Percentiles rank a stretch among this genome's conserved stretches.
Evolutionary conservation across 2,888 invertebrate genomes (phyloP).

Genomic region (Dryocosmus kuriphilus): DNA sequence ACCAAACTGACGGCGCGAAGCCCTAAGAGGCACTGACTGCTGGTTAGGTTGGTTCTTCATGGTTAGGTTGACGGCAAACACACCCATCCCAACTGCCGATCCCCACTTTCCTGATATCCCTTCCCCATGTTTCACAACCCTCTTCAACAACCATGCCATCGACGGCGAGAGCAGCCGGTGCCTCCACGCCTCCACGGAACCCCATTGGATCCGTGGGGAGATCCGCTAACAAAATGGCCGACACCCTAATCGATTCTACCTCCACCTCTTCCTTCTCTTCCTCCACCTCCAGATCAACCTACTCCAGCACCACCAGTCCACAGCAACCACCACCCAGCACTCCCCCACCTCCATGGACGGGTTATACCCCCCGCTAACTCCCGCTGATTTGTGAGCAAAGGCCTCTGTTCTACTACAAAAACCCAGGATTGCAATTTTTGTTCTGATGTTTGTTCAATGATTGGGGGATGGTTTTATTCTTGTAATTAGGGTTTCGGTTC

Average conservation of each 20-base stretch:
- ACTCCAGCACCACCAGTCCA: constrained; percentile 19
- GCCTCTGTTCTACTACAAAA: constrained; percentile 6
- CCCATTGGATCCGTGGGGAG: constrained; percentile 60
- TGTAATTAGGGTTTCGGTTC: background rate
- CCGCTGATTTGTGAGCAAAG: constrained; percentile 29
- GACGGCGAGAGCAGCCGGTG: constrained; percentile 49
- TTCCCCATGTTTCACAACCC: constrained; percentile 32
- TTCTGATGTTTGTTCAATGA: background rate
- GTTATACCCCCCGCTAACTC: constrained; percentile 37
- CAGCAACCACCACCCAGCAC: constrained; percentile 29
- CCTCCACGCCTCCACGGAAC: constrained; percentile 69
- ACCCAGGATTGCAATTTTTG: background rate
- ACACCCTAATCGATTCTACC: constrained; percentile 73
- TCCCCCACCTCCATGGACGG: constrained; percentile 21
- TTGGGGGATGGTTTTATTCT: background rate
- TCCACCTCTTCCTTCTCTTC: constrained; percentile 54
- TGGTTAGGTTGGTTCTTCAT: constrained; percentile 56
- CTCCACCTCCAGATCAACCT: constrained; percentile 38
- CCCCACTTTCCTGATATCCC: constrained; percentile 49
- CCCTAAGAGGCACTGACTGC: constrained; percentile 74
- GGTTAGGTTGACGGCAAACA: constrained; percentile 48
- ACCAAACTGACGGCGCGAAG: constrained; percentile 72
- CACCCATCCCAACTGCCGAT: constrained; percentile 57
- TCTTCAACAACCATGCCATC: constrained; percentile 49
- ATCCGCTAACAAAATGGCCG: constrained; percentile 76